phyloP scores from a whole-genome alignment of 2,888 invertebrate species.

The Plebejus anna region DNA sequence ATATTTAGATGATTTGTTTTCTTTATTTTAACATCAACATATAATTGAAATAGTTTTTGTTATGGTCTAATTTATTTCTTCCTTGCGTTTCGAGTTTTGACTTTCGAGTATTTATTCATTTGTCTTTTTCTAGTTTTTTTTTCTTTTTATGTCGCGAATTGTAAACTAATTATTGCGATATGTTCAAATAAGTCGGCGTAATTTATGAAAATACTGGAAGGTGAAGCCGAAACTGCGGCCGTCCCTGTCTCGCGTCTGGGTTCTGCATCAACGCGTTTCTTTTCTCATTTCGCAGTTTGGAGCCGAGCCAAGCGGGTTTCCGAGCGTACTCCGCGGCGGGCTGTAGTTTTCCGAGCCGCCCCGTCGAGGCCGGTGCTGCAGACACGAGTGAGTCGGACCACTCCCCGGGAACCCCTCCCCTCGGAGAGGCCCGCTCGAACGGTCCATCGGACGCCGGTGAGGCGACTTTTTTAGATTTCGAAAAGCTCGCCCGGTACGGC shows the following conservation, averaged over 20 bases:
- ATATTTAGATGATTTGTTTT: constrained; percentile 23
- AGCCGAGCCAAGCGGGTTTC: constrained; percentile 79
- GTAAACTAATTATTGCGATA: constrained; percentile 66
- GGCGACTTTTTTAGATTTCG: constrained; percentile 71
- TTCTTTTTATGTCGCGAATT: constrained; percentile 54
- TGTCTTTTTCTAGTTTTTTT: not conserved
- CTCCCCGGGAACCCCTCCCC: constrained; percentile 63
- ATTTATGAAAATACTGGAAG: constrained; percentile 72
- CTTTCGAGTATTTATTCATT: not conserved
- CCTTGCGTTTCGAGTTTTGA: not conserved
- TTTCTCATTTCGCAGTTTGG: constrained; percentile 81
- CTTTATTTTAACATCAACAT: not conserved
- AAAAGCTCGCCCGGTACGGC: constrained; percentile 56
- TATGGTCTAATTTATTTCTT: not conserved
- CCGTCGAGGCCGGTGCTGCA: constrained; percentile 73
- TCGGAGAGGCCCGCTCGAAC: constrained; percentile 39
- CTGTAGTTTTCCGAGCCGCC: constrained; percentile 76
- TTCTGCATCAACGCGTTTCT: constrained; percentile 73
- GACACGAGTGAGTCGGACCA: constrained; percentile 58
- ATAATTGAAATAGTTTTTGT: not conserved
- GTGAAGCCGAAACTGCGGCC: constrained; percentile 59
- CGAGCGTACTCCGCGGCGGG: constrained; percentile 73
- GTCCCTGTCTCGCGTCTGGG: constrained; percentile 70
- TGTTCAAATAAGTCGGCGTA: constrained; percentile 73
- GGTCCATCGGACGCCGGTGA: constrained; percentile 64